phyloP scores from a whole-genome alignment of 2,113 vertebrate genomes.

The Chloroceryle aenea region DNA sequence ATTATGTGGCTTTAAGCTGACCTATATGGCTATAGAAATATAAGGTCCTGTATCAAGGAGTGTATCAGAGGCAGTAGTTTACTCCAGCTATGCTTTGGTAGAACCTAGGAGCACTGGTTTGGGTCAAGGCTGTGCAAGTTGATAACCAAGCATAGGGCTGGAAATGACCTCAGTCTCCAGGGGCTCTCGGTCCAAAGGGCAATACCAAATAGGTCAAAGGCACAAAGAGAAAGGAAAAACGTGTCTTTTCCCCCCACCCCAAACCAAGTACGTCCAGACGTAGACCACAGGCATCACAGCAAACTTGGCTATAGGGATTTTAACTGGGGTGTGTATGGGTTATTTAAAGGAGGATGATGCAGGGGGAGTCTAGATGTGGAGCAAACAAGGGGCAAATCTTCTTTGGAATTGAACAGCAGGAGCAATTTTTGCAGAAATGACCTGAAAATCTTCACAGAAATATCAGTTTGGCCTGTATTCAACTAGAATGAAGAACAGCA shows the following conservation, averaged over 20 bases:
- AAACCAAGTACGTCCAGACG: not conserved
- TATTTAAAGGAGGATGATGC: not conserved
- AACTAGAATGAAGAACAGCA: not conserved
- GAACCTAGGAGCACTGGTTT: not conserved
- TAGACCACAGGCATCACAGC: not conserved
- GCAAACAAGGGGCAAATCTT: not conserved
- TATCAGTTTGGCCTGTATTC: not conserved
- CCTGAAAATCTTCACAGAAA: not conserved
- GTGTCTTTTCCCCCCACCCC: accelerated
- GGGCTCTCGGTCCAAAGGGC: not conserved
- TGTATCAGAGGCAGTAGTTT: not conserved
- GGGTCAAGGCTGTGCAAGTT: not conserved
- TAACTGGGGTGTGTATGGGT: no score
- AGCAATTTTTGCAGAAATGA: not conserved
- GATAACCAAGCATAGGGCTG: not conserved
- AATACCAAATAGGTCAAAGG: not conserved
- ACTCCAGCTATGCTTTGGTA: not conserved
- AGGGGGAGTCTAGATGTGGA: not conserved
- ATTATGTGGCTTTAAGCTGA: not conserved
- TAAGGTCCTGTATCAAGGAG: accelerated
- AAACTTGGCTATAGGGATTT: not conserved
- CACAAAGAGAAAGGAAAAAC: not conserved
- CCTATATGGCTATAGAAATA: not conserved
- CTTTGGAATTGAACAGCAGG: not conserved
- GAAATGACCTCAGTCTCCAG: not conserved